Percentiles rank a stretch among this genome's conserved stretches.
phyloP scores from a whole-genome alignment of 1,140 invertebrate species.

The Drosophila navojoa region DNA sequence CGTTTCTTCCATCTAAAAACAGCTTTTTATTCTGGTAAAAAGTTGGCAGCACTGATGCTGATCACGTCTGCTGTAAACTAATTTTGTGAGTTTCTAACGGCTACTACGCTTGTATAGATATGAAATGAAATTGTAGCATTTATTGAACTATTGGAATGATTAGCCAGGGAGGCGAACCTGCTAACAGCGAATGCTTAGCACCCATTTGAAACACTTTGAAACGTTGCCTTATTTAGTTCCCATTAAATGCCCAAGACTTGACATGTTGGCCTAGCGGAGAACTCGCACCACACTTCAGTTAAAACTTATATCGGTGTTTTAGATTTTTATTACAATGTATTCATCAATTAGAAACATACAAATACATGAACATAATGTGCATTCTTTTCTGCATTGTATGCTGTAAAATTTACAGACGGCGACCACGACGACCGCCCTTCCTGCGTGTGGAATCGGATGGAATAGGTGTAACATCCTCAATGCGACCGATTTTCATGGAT shows the following conservation, averaged over 20 bases:
- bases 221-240: too few species aligned
- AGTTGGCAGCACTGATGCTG: too few species aligned
- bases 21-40: too few species aligned
- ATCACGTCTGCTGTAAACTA: background rate
- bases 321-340: constrained; percentile 31
- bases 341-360: constrained; percentile 31
- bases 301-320: constrained; percentile 14
- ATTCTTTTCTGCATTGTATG: constrained; percentile 4
- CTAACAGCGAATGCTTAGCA: too few species aligned
- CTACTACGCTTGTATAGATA: too few species aligned
- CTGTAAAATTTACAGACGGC: constrained; percentile 92
- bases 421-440: constrained; percentile 99
- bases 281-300: background rate
- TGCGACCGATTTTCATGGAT: constrained; percentile 99
- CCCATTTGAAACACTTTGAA: too few species aligned
- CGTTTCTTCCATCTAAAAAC: too few species aligned
- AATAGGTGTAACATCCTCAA: constrained; percentile 99
- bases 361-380: constrained; percentile 28
- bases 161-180: too few species aligned
- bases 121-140: too few species aligned
- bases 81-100: background rate
- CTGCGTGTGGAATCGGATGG: constrained; percentile 99
- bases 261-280: background rate
- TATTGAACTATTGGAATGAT: too few species aligned
- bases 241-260: background rate